Percentiles rank a stretch among this genome's conserved stretches.
Evolutionary conservation across 1,140 invertebrate species (phyloP).

Genomic region (Drosophila ercepeae): DNA sequence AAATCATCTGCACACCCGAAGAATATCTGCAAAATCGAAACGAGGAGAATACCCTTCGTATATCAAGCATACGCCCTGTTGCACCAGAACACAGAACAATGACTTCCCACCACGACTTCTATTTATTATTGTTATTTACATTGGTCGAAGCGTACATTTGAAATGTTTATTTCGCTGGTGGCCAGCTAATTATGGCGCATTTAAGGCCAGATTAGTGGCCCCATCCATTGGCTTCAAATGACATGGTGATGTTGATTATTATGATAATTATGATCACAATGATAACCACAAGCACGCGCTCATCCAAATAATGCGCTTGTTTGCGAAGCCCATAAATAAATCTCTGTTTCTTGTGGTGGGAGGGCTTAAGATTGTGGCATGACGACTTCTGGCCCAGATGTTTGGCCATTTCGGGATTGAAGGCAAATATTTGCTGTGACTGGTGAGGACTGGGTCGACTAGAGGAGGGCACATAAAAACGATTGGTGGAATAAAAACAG

Average conservation of each 20-base stretch:
- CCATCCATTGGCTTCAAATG: slow-evolving; percentile 40
- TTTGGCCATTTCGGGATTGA: slow-evolving; percentile 41
- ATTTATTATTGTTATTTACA: slow-evolving; percentile 56
- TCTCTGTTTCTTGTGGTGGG: slow-evolving; percentile 42
- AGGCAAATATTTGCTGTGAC: slow-evolving; percentile 63
- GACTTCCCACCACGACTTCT: slow-evolving; percentile 4
- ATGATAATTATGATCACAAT: slow-evolving; percentile 33
- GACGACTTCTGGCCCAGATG: slow-evolving; percentile 54
- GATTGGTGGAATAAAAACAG: background rate
- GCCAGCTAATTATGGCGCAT: slow-evolving; percentile 69
- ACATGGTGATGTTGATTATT: slow-evolving; percentile 24
- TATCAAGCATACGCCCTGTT: slow-evolving; percentile 48
- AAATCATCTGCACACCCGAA: slow-evolving; percentile 56
- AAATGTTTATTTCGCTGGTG: slow-evolving; percentile 59
- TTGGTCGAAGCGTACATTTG: slow-evolving; percentile 30
- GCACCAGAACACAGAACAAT: slow-evolving; percentile 18
- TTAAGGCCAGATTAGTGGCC: slow-evolving; percentile 61
- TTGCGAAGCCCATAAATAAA: slow-evolving; percentile 75
- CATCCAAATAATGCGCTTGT: slow-evolving; percentile 76
- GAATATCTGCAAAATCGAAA: slow-evolving; percentile 17
- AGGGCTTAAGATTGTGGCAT: slow-evolving; percentile 46
- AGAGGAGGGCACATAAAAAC: background rate
- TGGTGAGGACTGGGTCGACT: background rate
- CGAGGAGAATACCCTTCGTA: slow-evolving; percentile 20
- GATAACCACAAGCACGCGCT: slow-evolving; percentile 50